Base-by-base conservation (phyloP, 2,888 invertebrate genomes). In the Aphodius sticticus region DNA sequence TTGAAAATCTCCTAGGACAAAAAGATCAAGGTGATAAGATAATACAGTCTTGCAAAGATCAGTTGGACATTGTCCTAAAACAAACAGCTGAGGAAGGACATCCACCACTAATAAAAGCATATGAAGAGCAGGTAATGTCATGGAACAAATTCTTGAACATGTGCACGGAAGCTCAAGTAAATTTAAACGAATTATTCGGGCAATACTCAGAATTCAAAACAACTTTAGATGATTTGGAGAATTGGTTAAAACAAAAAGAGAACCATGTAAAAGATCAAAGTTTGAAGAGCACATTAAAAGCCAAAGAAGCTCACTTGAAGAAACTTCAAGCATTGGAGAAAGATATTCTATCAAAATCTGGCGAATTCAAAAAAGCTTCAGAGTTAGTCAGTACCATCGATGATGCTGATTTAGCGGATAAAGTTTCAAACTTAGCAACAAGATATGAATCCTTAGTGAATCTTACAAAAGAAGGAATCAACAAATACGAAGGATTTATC, bases 211-310 rank as follows among this genome's bases (percentile, higher is more conserved):
- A 95, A 86, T 96, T 96, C 84, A 95, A 96, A 85, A 93, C 92
- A 76, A 92, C 94, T 16, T 92, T 97, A 53, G 95, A 96, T 82
- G 92, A 92, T 79, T 90, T 98, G 1, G 95, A 95, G 85, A 91
- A 92, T 76, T 98, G 98, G 98, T 91, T 97, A 76, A 96, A 96
- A 87, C 92, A 94, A 77, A 95, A 95, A 86, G 98, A 98, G 89
- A 92, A 92, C 76, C 94, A 95, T 86, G 93, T 97, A 0, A 96
- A 97, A 88, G 97, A 97, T 87, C 97, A 97, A 88, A 96, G 96
- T 83, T 91, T 97, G 1, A 96, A 96, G 88, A 96, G 94, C 86
- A 96, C 95, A 4, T 93, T 96, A 53, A 96, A 96, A 83, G 93
- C 96, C 2, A 98, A 98, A 89, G 91, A 93, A 82, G 91, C 92